Evolutionary conservation across 2,797 vertebrate genomes (phyloP).

Genomic region (Apodemus agrarius): DNA sequence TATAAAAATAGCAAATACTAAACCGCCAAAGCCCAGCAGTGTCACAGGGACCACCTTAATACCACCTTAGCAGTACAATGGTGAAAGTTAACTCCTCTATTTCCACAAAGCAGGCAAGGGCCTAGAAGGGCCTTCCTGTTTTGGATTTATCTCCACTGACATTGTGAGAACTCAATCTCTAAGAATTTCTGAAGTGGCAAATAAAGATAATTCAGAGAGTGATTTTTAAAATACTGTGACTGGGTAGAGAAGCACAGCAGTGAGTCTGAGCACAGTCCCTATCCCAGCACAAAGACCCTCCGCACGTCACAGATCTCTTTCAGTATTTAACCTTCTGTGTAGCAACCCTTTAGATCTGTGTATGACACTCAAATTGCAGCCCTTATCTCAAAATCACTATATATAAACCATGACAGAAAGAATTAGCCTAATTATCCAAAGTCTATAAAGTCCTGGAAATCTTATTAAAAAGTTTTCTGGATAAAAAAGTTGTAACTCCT

Average conservation of each 20-base stretch:
- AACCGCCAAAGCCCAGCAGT: background rate
- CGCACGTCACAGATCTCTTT: background rate
- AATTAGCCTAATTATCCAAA: slow-evolving; percentile 34
- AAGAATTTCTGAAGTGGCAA: slow-evolving; percentile 39
- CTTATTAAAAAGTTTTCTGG: slow-evolving; percentile 43
- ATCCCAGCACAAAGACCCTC: background rate
- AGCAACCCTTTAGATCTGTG: slow-evolving; percentile 15
- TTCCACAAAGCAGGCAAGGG: slow-evolving; percentile 30
- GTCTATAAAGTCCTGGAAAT: background rate
- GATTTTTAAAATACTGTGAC: background rate
- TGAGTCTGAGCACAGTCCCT: background rate
- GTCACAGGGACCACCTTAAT: background rate
- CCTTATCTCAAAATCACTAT: slow-evolving; percentile 31
- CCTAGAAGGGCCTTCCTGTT: background rate
- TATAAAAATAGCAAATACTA: background rate
- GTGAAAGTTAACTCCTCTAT: background rate
- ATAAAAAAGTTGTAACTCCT: background rate
- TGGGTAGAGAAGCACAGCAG: background rate
- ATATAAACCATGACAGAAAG: background rate
- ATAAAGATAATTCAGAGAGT: background rate
- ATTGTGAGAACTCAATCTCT: slow-evolving; percentile 29
- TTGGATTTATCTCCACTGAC: background rate
- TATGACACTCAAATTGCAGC: slow-evolving; percentile 17
- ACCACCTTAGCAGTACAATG: background rate
- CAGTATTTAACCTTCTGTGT: background rate